A percentile compares a stretch with the other conserved stretches of the same genome.
Conservation (phyloP, 1,140 invertebrate species). For the Atta cephalotes region DNA sequence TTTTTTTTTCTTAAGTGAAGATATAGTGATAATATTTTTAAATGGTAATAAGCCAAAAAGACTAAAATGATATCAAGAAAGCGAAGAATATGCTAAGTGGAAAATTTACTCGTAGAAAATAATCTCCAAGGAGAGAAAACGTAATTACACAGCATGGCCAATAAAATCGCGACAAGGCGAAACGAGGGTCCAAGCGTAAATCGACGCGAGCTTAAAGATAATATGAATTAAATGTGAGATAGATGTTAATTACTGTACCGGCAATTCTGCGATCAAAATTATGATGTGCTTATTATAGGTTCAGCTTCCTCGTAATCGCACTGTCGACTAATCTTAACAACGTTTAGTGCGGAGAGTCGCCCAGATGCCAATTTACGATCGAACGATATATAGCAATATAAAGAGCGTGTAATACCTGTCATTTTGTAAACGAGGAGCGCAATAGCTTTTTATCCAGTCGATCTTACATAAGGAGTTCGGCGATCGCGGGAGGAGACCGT, state of each 20-base stretch:
- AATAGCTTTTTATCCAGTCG: constrained; percentile 46
- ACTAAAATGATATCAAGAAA: background rate
- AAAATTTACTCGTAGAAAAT: constrained; percentile 3
- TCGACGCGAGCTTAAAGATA: constrained; percentile 50
- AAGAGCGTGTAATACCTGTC: constrained; percentile 37
- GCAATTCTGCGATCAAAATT: constrained; percentile 26
- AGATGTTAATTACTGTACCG: constrained; percentile 46
- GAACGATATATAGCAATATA: constrained; percentile 20
- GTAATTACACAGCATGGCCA: constrained; percentile 13
- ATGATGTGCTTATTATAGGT: constrained; percentile 39
- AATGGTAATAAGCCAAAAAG: background rate
- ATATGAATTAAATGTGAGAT: constrained; percentile 50
- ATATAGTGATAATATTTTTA: background rate
- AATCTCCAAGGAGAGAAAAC: constrained; percentile 12
- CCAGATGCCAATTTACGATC: constrained; percentile 48
- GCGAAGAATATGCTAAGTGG: background rate
- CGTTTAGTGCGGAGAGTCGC: constrained; percentile 9
- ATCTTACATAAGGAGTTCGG: background rate
- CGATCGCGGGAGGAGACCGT: constrained; percentile 17
- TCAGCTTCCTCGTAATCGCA: constrained; percentile 35
- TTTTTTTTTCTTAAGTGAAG: background rate
- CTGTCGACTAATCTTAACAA: constrained; percentile 45
- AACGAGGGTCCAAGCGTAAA: constrained; percentile 30
- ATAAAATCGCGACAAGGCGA: background rate
- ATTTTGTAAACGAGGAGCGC: constrained; percentile 22